phyloP scores from a whole-genome alignment of 2,797 vertebrate species.

The Peromyscus eremicus region DNA sequence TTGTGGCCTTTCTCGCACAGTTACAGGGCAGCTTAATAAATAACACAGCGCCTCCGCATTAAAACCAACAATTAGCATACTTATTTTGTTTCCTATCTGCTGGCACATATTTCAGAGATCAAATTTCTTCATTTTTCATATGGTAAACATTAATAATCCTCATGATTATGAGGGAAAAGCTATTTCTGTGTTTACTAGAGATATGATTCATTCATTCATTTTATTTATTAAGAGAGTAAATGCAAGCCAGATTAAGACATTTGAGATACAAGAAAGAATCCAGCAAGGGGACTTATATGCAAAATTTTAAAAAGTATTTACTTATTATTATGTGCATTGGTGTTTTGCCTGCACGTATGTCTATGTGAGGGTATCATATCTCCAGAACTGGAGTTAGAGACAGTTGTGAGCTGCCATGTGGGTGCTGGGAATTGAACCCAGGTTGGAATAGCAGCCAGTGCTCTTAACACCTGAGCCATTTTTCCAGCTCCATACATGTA shows the following conservation, averaged over 20 bases:
- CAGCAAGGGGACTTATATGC: neutral
- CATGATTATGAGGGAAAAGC: neutral
- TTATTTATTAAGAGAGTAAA: neutral
- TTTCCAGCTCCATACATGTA: neutral
- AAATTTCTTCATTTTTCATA: neutral
- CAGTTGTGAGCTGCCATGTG: neutral
- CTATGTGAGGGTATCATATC: neutral
- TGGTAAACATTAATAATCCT: neutral
- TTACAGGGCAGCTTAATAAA: no score
- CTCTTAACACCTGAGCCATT: neutral
- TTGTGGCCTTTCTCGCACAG: no score
- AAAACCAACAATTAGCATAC: neutral
- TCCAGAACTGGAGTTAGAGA: neutral
- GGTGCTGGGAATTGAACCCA: neutral
- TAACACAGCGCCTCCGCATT: no score
- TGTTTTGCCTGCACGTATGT: neutral
- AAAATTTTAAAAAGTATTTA: neutral
- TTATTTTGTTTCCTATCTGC: conserved; percentile 21
- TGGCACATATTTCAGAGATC: neutral
- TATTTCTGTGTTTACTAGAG: conserved; percentile 5
- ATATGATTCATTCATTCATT: neutral
- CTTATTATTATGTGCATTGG: neutral
- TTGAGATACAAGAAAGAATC: neutral
- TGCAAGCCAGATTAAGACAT: neutral
- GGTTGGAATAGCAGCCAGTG: neutral